Evolutionary conservation across 2,113 vertebrate species (phyloP).

Genomic region (Prunella himalayana): DNA sequence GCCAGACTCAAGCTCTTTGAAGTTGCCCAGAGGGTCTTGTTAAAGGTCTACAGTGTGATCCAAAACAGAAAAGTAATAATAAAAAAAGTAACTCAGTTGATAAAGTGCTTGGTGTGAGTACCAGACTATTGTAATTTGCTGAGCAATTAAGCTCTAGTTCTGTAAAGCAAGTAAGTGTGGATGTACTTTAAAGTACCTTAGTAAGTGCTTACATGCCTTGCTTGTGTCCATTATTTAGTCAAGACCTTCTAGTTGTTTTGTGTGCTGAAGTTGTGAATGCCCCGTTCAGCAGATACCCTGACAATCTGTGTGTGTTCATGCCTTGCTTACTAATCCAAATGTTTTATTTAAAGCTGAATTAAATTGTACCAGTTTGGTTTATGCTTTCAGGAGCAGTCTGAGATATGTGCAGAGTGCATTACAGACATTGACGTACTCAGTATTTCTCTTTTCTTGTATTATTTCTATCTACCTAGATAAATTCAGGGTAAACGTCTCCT

Average conservation of each 20-base stretch:
- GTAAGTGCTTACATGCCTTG: not conserved
- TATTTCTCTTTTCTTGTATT: not conserved
- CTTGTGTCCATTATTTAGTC: not conserved
- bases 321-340: not conserved
- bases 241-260: not conserved
- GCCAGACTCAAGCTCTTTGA: not conserved
- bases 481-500: constrained; percentile 9
- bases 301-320: not conserved
- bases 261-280: not conserved
- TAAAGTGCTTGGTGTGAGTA: not conserved
- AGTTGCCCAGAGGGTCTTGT: not conserved
- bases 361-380: not conserved
- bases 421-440: not conserved
- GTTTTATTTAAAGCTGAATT: not conserved
- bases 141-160: not conserved
- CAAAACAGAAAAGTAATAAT: not conserved
- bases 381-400: not conserved
- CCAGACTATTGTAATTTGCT: not conserved
- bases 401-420: not conserved
- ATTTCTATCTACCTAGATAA: not conserved
- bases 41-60: not conserved
- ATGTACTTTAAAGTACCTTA: not conserved
- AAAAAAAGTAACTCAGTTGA: not conserved
- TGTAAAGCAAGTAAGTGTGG: not conserved
- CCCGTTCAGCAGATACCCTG: not conserved